Evolutionary conservation across 2,797 vertebrate genomes (phyloP).

Genomic region (Erethizon dorsatum): DNA sequence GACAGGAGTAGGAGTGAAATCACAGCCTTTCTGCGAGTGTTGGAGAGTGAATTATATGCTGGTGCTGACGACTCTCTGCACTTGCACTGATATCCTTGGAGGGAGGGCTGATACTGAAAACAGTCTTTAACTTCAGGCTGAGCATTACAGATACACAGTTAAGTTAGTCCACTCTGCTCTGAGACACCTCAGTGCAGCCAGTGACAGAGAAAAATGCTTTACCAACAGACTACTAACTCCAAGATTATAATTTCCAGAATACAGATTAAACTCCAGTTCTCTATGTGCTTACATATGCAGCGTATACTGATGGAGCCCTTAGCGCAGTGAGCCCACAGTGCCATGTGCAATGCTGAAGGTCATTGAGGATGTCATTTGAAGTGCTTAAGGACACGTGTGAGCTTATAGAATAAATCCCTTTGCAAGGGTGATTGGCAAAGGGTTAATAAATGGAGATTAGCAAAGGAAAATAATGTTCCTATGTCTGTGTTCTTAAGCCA

Average conservation of each 20-base stretch:
- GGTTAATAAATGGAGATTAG: not conserved
- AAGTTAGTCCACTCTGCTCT: constrained; percentile 17
- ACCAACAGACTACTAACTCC: not conserved
- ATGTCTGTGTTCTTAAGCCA: not conserved
- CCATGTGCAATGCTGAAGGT: not conserved
- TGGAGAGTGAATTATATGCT: constrained; percentile 51
- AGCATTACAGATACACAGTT: constrained; percentile 40
- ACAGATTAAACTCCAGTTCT: not conserved
- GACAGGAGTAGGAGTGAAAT: constrained; percentile 52
- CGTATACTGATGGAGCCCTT: not conserved
- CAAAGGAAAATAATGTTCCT: constrained; percentile 1
- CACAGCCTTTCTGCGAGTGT: constrained; percentile 59
- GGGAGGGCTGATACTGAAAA: constrained; percentile 52
- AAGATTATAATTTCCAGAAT: constrained; percentile 35
- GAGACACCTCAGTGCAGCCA: not conserved
- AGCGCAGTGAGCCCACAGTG: no score
- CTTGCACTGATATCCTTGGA: not conserved
- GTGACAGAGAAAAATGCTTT: constrained; percentile 6
- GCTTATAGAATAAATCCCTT: not conserved
- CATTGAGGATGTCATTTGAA: not conserved
- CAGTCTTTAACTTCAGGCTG: not conserved
- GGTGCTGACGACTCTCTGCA: not conserved
- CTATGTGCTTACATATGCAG: not conserved
- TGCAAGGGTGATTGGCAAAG: not conserved
- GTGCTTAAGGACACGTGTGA: not conserved